Evolutionary conservation across 2,797 vertebrate species (phyloP).

Genomic region (Sebastiscus albofasciatus): DNA sequence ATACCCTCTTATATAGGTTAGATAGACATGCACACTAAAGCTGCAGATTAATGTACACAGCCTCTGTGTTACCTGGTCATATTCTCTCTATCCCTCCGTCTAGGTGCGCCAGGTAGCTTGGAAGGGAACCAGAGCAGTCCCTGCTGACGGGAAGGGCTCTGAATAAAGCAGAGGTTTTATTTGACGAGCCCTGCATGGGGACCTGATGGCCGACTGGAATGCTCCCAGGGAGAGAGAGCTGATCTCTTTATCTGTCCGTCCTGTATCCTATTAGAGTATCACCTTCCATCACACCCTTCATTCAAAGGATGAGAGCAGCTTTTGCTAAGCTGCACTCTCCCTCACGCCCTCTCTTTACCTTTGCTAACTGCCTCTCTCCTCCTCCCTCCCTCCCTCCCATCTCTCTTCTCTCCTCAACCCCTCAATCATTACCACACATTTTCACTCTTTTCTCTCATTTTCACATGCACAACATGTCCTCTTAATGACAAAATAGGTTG

Average conservation of each 20-base stretch:
- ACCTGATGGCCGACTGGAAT: slow-evolving; percentile 58
- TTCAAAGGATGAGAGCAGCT: slow-evolving; percentile 67
- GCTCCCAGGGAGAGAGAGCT: slow-evolving; percentile 53
- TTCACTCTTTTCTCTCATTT: background rate
- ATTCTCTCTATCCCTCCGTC: background rate
- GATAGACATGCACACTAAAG: background rate
- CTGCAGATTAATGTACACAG: background rate
- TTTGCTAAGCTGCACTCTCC: slow-evolving; percentile 66
- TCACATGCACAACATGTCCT: background rate
- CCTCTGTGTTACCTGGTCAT: background rate
- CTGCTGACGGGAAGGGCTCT: slow-evolving; percentile 41
- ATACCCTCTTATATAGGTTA: background rate
- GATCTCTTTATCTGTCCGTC: slow-evolving; percentile 76
- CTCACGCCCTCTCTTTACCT: slow-evolving; percentile 48
- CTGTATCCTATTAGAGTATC: slow-evolving; percentile 79
- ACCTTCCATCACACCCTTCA: slow-evolving; percentile 67
- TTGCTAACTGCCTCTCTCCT: slow-evolving; percentile 1
- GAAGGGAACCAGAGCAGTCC: slow-evolving; percentile 31
- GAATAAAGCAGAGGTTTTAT: slow-evolving; percentile 59
- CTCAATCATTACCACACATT: background rate
- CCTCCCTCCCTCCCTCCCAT: background rate
- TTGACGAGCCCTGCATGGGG: slow-evolving; percentile 56
- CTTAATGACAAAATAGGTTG: background rate
- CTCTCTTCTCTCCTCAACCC: background rate
- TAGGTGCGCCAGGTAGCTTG: slow-evolving; percentile 28